phyloP scores from a whole-genome alignment of 2,113 vertebrate genomes.

The Hyaena hyaena region DNA sequence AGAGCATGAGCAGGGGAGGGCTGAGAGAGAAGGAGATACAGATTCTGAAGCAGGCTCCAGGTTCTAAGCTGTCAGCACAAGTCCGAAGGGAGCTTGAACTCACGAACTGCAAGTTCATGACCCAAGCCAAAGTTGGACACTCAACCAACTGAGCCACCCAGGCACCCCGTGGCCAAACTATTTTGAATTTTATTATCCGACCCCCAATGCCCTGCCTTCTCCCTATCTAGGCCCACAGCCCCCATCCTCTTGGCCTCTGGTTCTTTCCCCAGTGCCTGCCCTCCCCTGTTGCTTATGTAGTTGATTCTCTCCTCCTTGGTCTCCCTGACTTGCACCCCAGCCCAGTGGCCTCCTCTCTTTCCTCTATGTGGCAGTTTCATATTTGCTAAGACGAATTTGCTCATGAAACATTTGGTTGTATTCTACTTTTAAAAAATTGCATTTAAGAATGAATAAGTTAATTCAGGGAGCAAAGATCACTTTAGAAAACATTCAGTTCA shows the following conservation, averaged over 20 bases:
- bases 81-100: too few species aligned
- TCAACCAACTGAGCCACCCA: too few species aligned
- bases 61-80: too few species aligned
- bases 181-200: conserved; percentile 66
- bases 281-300: conserved; percentile 77
- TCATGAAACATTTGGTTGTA: conserved; percentile 86
- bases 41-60: too few species aligned
- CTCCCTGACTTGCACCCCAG: background rate
- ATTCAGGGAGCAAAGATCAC: background rate
- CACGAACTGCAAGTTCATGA: too few species aligned
- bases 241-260: conserved; percentile 8
- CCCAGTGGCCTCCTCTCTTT: background rate
- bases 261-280: background rate
- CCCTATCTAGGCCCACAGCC: conserved; percentile 56
- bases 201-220: background rate
- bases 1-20: too few species aligned
- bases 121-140: too few species aligned
- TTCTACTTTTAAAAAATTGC: conserved; percentile 72
- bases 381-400: conserved; percentile 85
- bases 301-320: conserved; percentile 48
- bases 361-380: conserved; percentile 82
- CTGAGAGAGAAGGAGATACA: too few species aligned
- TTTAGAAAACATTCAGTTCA: background rate
- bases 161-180: too few species aligned
- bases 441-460: background rate